Base-by-base conservation (phyloP, 2,888 invertebrate species). In the Corbicula japonica region DNA sequence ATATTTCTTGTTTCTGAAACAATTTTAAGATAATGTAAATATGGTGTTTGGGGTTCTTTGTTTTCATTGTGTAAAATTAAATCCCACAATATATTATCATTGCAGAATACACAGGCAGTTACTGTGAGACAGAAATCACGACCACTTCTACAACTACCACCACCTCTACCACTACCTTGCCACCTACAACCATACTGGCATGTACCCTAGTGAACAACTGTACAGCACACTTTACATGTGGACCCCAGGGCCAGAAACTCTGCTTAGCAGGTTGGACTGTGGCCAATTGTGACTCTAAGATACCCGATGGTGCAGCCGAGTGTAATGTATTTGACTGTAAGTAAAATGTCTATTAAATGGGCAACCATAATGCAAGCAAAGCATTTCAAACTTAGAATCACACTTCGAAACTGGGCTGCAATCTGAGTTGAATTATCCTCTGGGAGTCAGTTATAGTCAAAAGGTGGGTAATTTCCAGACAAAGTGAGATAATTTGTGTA, bases 231-330 rank as follows among this genome's bases (percentile, higher is more conserved):
- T 98, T 97, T 95, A 95, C 96, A 85, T 98, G 98, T 95, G 96
- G 97, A 90, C 94, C 95, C 74, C 95, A 96, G 92, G 98, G 98
- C 88, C 96, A 97, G 94, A 98, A 98, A 94, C 96, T 96, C 90
- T 98, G 98, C 94, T 95, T 97, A 91, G 95, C 96, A 85, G 98
- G 98, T 90, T 98, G 98, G 98, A 96, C 96, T 92, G 98, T 98
- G 86, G 95, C 96, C 92, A 97, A 97, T 94, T 98, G 98, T 94
- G 97, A 98, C 23, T 30, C 41, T 23, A 66, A 70, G 56, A 62
- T 83, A 30, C 62, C 68, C 5, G 69, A 74, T 4, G 79, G 79
- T 10, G 61, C n/a, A 18, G 85, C 83, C 28, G 85, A 85, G 50
- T 86, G 86, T 70, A 73, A 80, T 62, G 69, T 83, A 3, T 86